A percentile compares a stretch with the other conserved stretches of the same genome.
phyloP scores from a whole-genome alignment of 2,113 vertebrate species.

The Oreocharis arfaki region DNA sequence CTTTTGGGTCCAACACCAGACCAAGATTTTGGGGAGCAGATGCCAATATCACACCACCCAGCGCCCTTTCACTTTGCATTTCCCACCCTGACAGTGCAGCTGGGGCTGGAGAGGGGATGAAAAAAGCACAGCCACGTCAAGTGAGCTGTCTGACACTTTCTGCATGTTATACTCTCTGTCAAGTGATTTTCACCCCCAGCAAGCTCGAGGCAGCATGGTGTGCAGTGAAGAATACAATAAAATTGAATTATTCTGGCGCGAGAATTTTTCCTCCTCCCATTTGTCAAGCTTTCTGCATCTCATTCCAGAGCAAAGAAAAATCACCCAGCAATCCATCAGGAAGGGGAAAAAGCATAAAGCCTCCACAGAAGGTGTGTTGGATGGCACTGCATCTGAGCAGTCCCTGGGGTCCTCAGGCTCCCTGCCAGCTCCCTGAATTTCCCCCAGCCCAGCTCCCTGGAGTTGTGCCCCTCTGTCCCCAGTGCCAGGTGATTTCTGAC shows the following conservation, averaged over 20 bases:
- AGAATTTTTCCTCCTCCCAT: not conserved
- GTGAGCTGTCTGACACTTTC: not conserved
- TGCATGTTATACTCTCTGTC: not conserved
- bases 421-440: not conserved
- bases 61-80: not conserved
- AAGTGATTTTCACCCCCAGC: not conserved
- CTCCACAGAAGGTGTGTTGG: not conserved
- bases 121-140: not conserved
- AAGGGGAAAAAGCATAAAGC: not conserved
- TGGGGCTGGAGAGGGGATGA: not conserved
- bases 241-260: not conserved
- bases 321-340: not conserved
- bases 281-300: slow-evolving; percentile 27
- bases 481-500: not conserved
- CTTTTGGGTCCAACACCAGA: not conserved
- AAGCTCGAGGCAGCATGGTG: not conserved
- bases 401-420: not conserved
- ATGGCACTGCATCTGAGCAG: not conserved
- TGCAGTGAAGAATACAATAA: not conserved
- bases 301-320: not conserved
- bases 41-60: not conserved
- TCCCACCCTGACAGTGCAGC: accelerated
- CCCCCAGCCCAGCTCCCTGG: not conserved
- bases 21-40: not conserved
- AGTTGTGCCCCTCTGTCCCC: not conserved